Conservation (phyloP, 2,797 vertebrate species). For the Gymnocypris eckloni region DNA sequence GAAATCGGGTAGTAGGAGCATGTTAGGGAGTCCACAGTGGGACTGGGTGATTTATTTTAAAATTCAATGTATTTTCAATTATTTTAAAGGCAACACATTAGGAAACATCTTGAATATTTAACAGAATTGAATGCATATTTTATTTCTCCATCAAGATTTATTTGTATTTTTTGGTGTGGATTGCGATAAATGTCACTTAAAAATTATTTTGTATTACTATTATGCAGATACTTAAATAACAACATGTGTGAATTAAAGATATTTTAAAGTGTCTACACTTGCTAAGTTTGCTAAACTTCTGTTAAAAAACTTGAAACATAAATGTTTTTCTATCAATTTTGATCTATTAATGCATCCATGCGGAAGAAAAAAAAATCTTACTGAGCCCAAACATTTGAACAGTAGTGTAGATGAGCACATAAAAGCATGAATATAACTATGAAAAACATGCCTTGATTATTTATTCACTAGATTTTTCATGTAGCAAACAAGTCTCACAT, state of each 20-base stretch:
- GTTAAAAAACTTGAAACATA: background rate
- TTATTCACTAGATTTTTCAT: background rate
- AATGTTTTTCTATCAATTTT: background rate
- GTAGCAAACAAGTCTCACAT: background rate
- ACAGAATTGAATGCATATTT: background rate
- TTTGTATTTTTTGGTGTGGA: background rate
- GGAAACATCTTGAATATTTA: slow-evolving; percentile 9
- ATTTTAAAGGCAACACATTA: background rate
- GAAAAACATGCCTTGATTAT: background rate
- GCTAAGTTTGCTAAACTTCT: background rate
- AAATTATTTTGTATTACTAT: no score
- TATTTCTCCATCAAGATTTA: background rate
- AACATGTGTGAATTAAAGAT: background rate
- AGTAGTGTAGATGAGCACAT: background rate
- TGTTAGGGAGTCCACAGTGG: slow-evolving; percentile 32
- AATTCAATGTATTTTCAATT: background rate
- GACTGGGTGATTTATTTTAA: background rate
- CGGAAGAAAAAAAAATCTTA: background rate
- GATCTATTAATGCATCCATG: background rate
- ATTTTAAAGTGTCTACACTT: background rate
- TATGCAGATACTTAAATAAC: no score
- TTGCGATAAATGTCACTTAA: background rate
- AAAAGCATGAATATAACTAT: no score
- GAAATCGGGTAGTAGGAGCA: slow-evolving; percentile 29
- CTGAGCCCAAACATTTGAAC: background rate